These are phyloP conservation scores for Numida meleagris DNA, from an alignment of 2,113 vertebrate genomes.

Conservation along the genomic window DNA sequence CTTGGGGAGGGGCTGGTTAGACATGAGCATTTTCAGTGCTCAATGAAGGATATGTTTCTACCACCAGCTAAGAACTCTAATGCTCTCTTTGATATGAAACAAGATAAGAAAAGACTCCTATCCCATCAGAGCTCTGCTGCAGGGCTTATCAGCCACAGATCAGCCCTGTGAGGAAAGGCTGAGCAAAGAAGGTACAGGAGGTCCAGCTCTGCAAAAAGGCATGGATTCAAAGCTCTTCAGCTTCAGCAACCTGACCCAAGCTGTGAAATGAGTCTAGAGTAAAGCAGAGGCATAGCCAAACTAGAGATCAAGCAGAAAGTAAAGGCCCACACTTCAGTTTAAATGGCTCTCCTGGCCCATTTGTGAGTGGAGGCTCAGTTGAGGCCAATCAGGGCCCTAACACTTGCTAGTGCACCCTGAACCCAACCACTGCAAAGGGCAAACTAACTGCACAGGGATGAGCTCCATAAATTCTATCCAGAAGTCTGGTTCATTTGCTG, in stretches of 20 bases:
- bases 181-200: slow-evolving; percentile 70
- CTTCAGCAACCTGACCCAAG: slow-evolving; percentile 10
- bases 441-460: neutral
- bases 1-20: neutral
- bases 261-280: neutral
- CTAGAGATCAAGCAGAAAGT: neutral
- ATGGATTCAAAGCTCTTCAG: slow-evolving; percentile 23
- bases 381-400: neutral
- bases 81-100: neutral
- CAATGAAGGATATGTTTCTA: neutral
- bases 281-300: neutral
- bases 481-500: neutral
- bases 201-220: slow-evolving; percentile 61
- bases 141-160: slow-evolving; percentile 60
- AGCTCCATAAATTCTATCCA: neutral
- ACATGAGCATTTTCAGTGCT: neutral
- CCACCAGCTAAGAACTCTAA: neutral
- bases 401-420: neutral
- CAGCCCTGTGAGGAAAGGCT: slow-evolving; percentile 45
- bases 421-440: neutral
- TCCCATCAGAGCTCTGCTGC: neutral
- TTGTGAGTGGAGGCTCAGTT: neutral
- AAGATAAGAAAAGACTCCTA: neutral
- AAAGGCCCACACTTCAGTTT: neutral
- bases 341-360: neutral